Evolutionary conservation across 2,888 invertebrate genomes (phyloP).

Genomic region (Cantharis rustica): DNA sequence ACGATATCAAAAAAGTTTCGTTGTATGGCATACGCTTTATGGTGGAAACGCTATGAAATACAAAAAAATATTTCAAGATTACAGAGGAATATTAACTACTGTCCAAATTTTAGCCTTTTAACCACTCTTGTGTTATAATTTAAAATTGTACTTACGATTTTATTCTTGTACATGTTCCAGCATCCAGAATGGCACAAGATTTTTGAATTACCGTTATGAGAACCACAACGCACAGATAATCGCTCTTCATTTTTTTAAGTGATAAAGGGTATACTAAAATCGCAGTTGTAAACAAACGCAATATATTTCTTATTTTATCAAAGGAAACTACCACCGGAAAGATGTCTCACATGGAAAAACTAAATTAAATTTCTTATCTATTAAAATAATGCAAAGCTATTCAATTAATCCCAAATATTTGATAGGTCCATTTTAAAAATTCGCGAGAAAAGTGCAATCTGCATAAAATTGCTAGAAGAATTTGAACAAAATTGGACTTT

Average conservation of each 20-base stretch:
- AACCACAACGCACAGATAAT: not conserved
- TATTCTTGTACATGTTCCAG: conserved; percentile 1
- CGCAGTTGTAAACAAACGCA: not conserved
- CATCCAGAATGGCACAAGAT: not conserved
- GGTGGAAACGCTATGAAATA: not conserved
- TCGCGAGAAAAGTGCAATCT: not conserved
- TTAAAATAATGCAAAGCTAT: not conserved
- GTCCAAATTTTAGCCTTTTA: too few species aligned
- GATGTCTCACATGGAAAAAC: not conserved
- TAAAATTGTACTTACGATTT: not conserved
- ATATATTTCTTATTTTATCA: conserved; percentile 10
- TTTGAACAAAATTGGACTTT: not conserved
- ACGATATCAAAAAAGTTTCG: not conserved
- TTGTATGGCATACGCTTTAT: not conserved
- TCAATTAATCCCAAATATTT: not conserved
- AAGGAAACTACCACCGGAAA: conserved; percentile 5
- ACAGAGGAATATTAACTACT: too few species aligned
- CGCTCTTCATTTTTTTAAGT: not conserved
- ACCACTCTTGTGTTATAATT: too few species aligned
- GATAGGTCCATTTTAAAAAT: not conserved
- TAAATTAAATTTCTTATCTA: not conserved
- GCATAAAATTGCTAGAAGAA: not conserved
- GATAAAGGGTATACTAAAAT: not conserved
- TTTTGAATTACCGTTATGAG: not conserved
- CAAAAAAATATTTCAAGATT: too few species aligned